Base-by-base conservation (phyloP, 2,113 vertebrate genomes). In the Lota lota region DNA sequence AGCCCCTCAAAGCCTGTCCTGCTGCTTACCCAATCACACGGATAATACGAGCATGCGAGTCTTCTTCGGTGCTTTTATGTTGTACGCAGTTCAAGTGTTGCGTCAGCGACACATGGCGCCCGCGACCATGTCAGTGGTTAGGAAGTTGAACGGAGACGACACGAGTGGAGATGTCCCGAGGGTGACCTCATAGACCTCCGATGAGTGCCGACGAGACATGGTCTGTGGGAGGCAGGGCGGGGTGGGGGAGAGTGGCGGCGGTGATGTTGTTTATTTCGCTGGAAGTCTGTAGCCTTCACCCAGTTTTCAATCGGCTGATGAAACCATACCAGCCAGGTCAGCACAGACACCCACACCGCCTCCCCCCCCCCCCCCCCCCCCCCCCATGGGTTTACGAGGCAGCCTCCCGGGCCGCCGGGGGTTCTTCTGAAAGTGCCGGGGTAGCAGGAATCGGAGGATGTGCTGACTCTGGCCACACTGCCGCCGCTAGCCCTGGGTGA, bases 361-460 rank as follows among this genome's bases (percentile, higher is more conserved):
- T 4, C 20, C 10, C 7, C 33, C 69, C 1, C 56, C 16, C 33
- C 64, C 40, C 21, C 51, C 40, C 67, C 22, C 14, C n/a, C 63
- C 71, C 66, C 85, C 88, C 80, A 47, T 73, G 85, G 87, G 87
- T 87, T 87, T 88, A 88, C 70, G 85, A 89, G 86, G 80, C 85
- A 77, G 78, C 80, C 77, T 87, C 83, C 70, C 81, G 84, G 88
- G 83, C 83, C 85, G 91, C 85, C 87, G 88, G 85, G 85, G 90
- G 88, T 91, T 92, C 85, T 88, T 67, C 77, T 81, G 83, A 90
- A 91, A 91, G 77, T 91, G 91, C 89, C 88, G 86, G 84, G 81
- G 83, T 89, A 90, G 91, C 90, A 93, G 84, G 87, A 90, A 12
- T 85, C 76, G 82, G 76, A 88, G 84, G 90, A 91, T 92, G 85